Percentiles rank a stretch among this genome's conserved stretches.
phyloP scores from a whole-genome alignment of 2,113 vertebrate genomes.

The Crotalus viridis region DNA sequence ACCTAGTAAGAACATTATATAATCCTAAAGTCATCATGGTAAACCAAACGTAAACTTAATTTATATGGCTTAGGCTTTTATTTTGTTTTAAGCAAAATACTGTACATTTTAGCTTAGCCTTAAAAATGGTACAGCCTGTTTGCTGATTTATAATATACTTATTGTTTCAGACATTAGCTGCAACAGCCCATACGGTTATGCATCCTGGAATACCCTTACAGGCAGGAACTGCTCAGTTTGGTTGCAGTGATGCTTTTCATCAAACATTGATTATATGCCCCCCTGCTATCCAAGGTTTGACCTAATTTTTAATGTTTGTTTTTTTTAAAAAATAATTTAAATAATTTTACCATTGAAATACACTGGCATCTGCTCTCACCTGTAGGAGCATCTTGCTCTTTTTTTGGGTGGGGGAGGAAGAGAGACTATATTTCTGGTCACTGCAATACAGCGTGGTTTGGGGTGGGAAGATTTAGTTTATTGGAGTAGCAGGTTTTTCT shows the following conservation, averaged over 20 bases:
- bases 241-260: constrained; percentile 91
- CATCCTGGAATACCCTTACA: constrained; percentile 93
- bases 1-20: neutral
- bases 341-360: neutral
- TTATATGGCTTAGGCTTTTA: neutral
- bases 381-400: neutral
- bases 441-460: no score
- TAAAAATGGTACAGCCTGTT: neutral
- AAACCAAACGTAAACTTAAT: neutral
- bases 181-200: constrained; percentile 86
- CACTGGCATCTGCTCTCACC: neutral
- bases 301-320: neutral
- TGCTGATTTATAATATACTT: neutral
- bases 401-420: neutral
- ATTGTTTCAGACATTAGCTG: constrained; percentile 79
- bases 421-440: neutral
- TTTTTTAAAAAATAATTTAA: neutral
- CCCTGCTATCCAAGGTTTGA: constrained; percentile 89
- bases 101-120: neutral
- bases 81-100: neutral
- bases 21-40: neutral
- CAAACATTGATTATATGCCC: constrained; percentile 95
- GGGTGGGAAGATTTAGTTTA: neutral
- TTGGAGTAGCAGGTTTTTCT: neutral
- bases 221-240: constrained; percentile 90